Evolutionary conservation across 2,797 vertebrate species (phyloP), one percentile per base, ranked within the genome.

Genomic region (Melanotaenia parkinsoni): DNA sequence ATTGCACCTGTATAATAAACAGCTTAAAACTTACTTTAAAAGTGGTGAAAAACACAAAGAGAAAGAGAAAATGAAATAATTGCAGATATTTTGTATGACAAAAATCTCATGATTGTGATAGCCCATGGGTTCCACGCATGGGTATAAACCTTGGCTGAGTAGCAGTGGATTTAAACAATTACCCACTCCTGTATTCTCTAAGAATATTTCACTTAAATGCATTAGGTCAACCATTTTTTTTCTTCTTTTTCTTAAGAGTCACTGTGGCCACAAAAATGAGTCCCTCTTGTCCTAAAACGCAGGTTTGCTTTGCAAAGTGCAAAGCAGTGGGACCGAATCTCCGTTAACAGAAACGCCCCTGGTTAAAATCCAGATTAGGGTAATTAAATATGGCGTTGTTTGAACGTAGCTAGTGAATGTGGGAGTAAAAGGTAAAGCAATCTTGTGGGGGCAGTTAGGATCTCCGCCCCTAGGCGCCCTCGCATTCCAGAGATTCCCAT

Each of bases 401-500:
- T 77, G 50, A 75, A 65, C 22, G 65, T 10, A 51, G 62, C 58
- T 58, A 67, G 63, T 67, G 50, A 79, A 70, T 63, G 83, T 60
- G 83, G 57, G 77, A 51, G 82, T 68, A 80, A 87, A 77, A 91
- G 81, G 86, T 88, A 80, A 81, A 76, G 57, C 82, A 79, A 76
- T 89, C 79, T 79, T 63, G 51, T 50, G 71, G 76, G 81, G 69
- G 74, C 22, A 74, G 67, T 47, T 70, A 81, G 83, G 66, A 74
- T 86, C 88, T 60, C 90, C 89, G 83, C 93, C 92, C 88, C 82
- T 68, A 16, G 67, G 66, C 88, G 87, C 90, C 82, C 86, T 89
- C 86, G 84, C 95, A 96, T 96, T 96, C 95, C 93, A 86, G 37
- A 87, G 89, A 97, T 96, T 95, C 95, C 94, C 92, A 81, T 87